These are phyloP conservation scores for Eulemur albifrons DNA, from an alignment of 2,797 vertebrate species.

Conservation along the genomic window DNA sequence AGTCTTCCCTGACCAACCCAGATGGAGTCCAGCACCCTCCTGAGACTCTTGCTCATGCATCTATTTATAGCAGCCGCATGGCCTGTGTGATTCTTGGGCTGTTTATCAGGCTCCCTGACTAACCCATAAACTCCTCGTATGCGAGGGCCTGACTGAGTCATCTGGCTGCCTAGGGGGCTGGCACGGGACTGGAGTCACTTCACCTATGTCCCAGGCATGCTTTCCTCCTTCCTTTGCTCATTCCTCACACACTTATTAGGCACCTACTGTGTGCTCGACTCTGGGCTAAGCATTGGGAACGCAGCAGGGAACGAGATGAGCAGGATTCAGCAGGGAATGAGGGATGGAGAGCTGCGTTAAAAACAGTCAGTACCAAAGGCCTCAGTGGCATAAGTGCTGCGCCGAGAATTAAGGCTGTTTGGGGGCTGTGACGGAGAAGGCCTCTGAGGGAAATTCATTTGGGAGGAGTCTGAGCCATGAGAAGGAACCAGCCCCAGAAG, in stretches of 20 bases:
- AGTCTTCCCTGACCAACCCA: conserved; percentile 51
- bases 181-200: background rate
- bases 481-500: background rate
- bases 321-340: background rate
- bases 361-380: background rate
- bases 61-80: conserved; percentile 67
- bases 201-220: background rate
- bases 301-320: background rate
- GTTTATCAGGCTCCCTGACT: conserved; percentile 63
- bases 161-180: background rate
- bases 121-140: conserved; percentile 3
- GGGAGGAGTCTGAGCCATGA: background rate
- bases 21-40: conserved; percentile 14
- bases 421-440: background rate
- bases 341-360: background rate
- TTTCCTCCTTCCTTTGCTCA: conserved; percentile 55
- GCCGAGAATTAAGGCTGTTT: background rate
- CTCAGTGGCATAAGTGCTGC: background rate
- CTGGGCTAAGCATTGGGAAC: background rate
- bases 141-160: conserved; percentile 64
- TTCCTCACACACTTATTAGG: conserved; percentile 53
- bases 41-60: conserved; percentile 2
- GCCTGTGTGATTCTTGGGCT: conserved; percentile 56
- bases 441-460: background rate
- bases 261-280: conserved; percentile 9